phyloP scores from a whole-genome alignment of 2,888 invertebrate genomes.

The Trichopria drosophilae region DNA sequence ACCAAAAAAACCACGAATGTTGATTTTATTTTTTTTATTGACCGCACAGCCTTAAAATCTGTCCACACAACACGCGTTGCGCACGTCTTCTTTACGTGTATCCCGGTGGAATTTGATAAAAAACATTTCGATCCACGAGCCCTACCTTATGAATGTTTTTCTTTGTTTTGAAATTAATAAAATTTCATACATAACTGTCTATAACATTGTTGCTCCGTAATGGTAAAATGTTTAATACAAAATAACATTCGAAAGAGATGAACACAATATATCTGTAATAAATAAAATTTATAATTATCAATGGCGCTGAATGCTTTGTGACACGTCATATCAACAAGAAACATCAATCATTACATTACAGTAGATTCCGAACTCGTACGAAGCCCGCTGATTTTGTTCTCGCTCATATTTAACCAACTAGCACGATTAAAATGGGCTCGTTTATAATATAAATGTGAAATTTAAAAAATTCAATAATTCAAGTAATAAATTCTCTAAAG shows the following conservation, averaged over 20 bases:
- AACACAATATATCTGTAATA: conserved; percentile 2
- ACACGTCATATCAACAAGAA: conserved; percentile 44
- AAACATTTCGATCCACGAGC: conserved; percentile 34
- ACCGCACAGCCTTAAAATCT: conserved; percentile 56
- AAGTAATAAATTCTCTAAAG: too few relatives aligned
- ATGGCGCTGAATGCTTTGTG: conserved; percentile 40
- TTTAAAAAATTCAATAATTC: conserved; percentile 3
- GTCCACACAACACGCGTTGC: conserved; percentile 44
- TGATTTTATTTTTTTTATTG: conserved; percentile 52
- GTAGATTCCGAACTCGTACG: conserved; percentile 44
- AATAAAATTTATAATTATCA: too few relatives aligned
- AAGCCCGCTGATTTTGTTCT: conserved; percentile 37
- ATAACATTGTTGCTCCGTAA: too few relatives aligned
- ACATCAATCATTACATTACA: conserved; percentile 42
- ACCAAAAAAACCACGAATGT: conserved; percentile 25
- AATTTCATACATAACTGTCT: too few relatives aligned
- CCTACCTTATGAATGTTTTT: too few relatives aligned
- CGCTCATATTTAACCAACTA: conserved; percentile 21
- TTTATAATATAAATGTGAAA: conserved; percentile 4
- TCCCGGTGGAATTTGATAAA: conserved; percentile 32
- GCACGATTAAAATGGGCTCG: conserved; percentile 1
- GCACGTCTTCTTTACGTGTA: conserved; percentile 37
- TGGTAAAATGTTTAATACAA: conserved; percentile 21
- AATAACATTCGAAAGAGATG: conserved; percentile 14
- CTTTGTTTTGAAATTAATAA: too few relatives aligned